Conservation (phyloP, 2,797 vertebrate genomes). For the Tenualosa ilisha region DNA sequence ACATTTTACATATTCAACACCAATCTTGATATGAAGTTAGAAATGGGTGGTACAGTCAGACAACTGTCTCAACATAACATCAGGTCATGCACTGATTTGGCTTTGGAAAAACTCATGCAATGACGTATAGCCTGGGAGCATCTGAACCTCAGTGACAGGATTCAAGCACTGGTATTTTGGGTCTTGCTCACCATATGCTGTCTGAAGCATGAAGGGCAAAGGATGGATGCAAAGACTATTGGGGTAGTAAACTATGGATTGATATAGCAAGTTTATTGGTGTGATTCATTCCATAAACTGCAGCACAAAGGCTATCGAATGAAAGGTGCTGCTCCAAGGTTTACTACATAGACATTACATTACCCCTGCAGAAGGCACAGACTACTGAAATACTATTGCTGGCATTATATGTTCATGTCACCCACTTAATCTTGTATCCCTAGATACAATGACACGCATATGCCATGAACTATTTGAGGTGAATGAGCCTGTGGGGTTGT, state of each 20-base stretch:
- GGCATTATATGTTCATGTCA: neutral
- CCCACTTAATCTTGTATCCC: neutral
- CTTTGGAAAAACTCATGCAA: neutral
- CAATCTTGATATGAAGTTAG: neutral
- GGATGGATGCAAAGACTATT: neutral
- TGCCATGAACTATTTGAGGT: constrained; percentile 33
- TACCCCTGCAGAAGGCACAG: neutral
- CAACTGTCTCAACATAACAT: neutral
- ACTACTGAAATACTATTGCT: neutral
- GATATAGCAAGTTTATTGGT: constrained; percentile 3
- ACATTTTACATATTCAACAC: neutral
- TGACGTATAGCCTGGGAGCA: neutral
- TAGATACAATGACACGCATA: neutral
- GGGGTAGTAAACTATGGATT: neutral
- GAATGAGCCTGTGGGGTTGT: constrained; percentile 4
- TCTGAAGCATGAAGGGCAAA: neutral
- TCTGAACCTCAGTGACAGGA: neutral
- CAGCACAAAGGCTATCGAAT: neutral
- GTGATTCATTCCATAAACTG: neutral
- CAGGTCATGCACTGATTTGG: neutral
- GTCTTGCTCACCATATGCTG: neutral
- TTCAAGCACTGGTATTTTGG: neutral
- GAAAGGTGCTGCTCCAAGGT: neutral
- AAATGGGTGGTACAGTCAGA: constrained; percentile 7
- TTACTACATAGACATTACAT: neutral